Evolutionary conservation across 2,888 invertebrate species (phyloP).

Genomic region (Flexamia atlantica): DNA sequence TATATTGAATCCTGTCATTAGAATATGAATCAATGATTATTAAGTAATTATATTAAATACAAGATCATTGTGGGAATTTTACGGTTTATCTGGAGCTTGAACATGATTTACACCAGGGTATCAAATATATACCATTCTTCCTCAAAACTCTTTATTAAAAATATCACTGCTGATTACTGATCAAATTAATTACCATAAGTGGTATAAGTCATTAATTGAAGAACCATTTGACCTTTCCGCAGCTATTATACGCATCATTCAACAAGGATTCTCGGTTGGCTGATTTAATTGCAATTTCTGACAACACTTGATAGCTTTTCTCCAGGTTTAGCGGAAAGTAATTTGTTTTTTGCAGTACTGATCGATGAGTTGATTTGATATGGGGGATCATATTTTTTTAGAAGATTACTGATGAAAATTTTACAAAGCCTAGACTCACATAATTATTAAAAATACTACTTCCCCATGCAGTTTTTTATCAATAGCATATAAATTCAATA

Average conservation of each 20-base stretch:
- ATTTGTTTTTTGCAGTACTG: background rate
- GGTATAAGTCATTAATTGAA: background rate
- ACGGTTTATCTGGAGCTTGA: too few relatives aligned
- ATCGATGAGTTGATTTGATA: background rate
- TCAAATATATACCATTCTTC: too few relatives aligned
- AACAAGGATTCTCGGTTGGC: background rate
- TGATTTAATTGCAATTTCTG: conserved; percentile 25
- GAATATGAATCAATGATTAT: too few relatives aligned
- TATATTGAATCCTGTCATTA: too few relatives aligned
- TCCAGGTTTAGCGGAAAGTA: conserved; percentile 21
- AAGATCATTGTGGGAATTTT: too few relatives aligned
- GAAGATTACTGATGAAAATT: too few relatives aligned
- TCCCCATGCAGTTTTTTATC: too few relatives aligned
- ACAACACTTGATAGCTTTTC: conserved; percentile 10
- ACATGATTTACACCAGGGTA: too few relatives aligned
- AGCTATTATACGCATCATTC: conserved; percentile 41
- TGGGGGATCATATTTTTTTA: background rate
- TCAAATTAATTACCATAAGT: background rate
- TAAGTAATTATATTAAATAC: too few relatives aligned
- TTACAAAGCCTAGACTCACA: too few relatives aligned
- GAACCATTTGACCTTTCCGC: conserved; percentile 41
- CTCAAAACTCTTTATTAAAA: background rate
- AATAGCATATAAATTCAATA: too few relatives aligned
- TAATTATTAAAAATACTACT: too few relatives aligned
- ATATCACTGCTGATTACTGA: background rate